Conservation (phyloP, 2,113 vertebrate species). For the Nycticebus coucang region DNA sequence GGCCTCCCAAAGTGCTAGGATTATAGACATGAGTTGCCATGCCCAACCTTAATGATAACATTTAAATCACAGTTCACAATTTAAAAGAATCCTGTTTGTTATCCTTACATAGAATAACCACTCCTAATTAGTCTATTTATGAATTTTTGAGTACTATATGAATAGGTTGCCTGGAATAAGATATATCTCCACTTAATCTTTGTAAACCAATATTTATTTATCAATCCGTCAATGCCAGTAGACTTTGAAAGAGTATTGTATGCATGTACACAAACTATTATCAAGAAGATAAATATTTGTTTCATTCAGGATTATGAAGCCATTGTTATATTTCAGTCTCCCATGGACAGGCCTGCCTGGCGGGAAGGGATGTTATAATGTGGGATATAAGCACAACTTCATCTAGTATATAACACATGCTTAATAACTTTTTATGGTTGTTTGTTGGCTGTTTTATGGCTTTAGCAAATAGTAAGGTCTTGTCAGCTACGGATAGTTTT, state of each 20-base stretch:
- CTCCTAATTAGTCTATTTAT: not conserved
- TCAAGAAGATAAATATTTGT: not conserved
- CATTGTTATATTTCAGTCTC: not conserved
- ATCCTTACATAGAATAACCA: not conserved
- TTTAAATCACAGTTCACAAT: constrained; percentile 28
- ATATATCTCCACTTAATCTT: not conserved
- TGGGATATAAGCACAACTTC: not conserved
- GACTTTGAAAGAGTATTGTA: not conserved
- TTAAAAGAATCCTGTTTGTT: constrained; percentile 4
- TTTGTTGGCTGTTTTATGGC: not conserved
- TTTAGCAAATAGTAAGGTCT: not conserved
- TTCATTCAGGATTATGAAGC: not conserved
- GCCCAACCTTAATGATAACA: not conserved
- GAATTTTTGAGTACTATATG: not conserved
- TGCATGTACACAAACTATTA: not conserved
- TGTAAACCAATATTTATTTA: constrained; percentile 4
- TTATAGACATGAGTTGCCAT: too few relatives aligned
- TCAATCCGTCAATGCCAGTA: constrained; percentile 16
- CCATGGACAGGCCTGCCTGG: not conserved
- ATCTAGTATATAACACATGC: not conserved
- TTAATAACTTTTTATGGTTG: not conserved
- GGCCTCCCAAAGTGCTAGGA: too few relatives aligned
- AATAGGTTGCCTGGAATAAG: constrained; percentile 6
- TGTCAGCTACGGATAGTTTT: not conserved
- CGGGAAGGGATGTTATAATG: not conserved